Conservation (phyloP, 1,140 invertebrate genomes). For the Drosophila sechellia region DNA sequence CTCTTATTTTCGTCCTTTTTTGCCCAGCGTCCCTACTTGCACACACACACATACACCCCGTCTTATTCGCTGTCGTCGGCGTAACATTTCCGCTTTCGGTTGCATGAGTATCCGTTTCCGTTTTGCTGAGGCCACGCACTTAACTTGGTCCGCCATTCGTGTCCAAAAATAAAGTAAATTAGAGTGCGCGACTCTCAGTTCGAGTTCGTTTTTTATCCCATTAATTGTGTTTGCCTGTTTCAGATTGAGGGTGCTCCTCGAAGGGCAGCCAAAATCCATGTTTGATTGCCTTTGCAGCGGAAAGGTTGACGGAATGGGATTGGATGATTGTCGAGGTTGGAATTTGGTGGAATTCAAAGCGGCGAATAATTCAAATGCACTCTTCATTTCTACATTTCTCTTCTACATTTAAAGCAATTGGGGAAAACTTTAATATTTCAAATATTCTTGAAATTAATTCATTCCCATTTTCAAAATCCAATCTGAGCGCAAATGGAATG, state of each 20-base stretch:
- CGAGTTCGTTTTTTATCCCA: constrained; percentile 58
- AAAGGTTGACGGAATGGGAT: not conserved
- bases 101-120: constrained; percentile 79
- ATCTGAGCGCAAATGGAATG: not conserved
- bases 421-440: not conserved
- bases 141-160: constrained; percentile 19
- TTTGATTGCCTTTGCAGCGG: constrained; percentile 49
- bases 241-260: not conserved
- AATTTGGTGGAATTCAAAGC: constrained; percentile 24
- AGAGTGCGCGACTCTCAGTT: constrained; percentile 46
- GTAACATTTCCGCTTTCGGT: constrained; percentile 69
- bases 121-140: constrained; percentile 72
- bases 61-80: constrained; percentile 19
- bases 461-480: constrained; percentile 8
- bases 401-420: constrained; percentile 9
- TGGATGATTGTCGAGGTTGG: constrained; percentile 29
- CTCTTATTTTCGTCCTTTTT: constrained; percentile 44
- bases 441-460: not conserved
- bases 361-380: constrained; percentile 16
- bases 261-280: constrained; percentile 39
- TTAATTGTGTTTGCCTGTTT: constrained; percentile 66
- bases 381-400: constrained; percentile 17
- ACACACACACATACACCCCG: not conserved
- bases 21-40: not conserved
- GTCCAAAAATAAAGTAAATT: constrained; percentile 61